phyloP scores from a whole-genome alignment of 2,888 invertebrate genomes.

The Aphrophora alni region DNA sequence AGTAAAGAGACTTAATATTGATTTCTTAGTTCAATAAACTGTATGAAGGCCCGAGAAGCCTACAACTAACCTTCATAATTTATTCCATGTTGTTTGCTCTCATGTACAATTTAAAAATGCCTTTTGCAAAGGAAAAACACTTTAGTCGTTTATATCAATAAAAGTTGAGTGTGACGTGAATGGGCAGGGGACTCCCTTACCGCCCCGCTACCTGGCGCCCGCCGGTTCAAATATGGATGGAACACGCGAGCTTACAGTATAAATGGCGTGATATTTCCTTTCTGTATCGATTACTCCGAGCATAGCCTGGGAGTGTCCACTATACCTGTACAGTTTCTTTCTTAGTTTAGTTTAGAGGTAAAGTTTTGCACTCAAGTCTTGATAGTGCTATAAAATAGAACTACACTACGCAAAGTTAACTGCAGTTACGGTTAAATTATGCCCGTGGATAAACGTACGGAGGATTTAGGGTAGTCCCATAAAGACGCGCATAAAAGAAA shows the following conservation, averaged over 20 bases:
- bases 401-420: not conserved
- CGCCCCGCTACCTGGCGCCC: not conserved
- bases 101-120: too few species aligned
- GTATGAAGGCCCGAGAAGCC: too few species aligned
- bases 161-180: not conserved
- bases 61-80: too few species aligned
- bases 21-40: too few species aligned
- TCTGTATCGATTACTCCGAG: too few species aligned
- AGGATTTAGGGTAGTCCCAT: not conserved
- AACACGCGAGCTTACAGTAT: not conserved
- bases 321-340: not conserved
- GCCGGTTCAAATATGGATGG: not conserved
- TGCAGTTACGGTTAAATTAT: not conserved
- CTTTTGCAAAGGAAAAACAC: too few species aligned
- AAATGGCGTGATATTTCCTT: not conserved
- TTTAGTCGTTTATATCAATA: not conserved
- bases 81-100: too few species aligned
- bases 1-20: too few species aligned
- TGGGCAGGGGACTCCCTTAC: not conserved
- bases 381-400: not conserved
- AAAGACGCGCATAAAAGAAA: not conserved
- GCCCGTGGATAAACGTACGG: not conserved
- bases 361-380: not conserved
- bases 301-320: not conserved
- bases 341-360: not conserved